phyloP scores from a whole-genome alignment of 2,888 invertebrate species.

The Trachelus iudaicus region DNA sequence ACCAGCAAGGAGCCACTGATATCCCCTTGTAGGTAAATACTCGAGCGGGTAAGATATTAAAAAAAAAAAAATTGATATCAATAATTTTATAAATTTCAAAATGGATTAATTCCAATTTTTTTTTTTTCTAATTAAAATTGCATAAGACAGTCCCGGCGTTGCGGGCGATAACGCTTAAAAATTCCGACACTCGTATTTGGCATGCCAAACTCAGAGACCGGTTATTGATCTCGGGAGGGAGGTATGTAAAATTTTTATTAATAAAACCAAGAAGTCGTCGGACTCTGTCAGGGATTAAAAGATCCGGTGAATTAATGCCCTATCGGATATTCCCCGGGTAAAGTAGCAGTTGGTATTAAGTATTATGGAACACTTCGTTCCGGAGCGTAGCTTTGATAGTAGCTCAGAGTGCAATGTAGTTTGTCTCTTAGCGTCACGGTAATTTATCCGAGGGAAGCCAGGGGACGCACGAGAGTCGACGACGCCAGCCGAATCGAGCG shows the following conservation, averaged over 20 bases:
- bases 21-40: conserved; percentile 68
- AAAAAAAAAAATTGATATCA: too few relatives aligned
- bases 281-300: neutral
- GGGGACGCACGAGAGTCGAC: neutral
- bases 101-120: too few relatives aligned
- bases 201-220: neutral
- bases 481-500: neutral
- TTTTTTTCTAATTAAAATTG: neutral
- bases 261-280: neutral
- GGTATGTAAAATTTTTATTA: neutral
- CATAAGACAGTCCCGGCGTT: neutral
- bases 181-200: neutral
- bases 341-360: neutral
- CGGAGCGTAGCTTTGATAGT: neutral
- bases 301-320: neutral
- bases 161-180: neutral
- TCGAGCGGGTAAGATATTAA: too few relatives aligned
- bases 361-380: neutral
- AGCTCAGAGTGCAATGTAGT: neutral
- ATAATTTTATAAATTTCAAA: too few relatives aligned
- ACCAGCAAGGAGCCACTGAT: conserved; percentile 69
- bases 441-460: neutral
- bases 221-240: neutral
- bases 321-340: neutral
- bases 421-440: neutral